Percentiles rank a stretch among this genome's conserved stretches.
phyloP scores from a whole-genome alignment of 2,888 invertebrate genomes.

The Anarsia innoxiella region DNA sequence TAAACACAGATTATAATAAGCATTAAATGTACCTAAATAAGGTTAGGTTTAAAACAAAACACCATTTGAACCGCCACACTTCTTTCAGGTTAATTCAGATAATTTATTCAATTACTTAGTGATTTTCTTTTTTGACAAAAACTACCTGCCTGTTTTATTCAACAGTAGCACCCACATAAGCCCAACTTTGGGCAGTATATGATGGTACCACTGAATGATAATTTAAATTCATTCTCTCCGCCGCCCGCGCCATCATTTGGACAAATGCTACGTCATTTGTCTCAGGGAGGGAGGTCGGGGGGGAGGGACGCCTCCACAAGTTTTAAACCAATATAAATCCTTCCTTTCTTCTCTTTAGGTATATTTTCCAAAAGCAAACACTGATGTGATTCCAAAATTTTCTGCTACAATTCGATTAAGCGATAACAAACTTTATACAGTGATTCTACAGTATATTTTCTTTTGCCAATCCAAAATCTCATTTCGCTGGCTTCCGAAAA shows the following conservation, averaged over 20 bases:
- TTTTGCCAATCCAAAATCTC: constrained; percentile 39
- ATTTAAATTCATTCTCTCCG: constrained; percentile 77
- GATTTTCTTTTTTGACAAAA: too few relatives aligned
- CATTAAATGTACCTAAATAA: too few relatives aligned
- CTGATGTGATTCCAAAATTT: constrained; percentile 61
- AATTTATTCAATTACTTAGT: too few relatives aligned
- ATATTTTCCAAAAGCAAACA: constrained; percentile 32
- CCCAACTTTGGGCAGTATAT: constrained; percentile 59
- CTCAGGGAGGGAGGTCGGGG: constrained; percentile 57
- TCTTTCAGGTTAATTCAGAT: too few relatives aligned
- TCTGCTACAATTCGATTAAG: constrained; percentile 39
- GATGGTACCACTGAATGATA: constrained; percentile 75
- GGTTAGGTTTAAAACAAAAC: too few relatives aligned
- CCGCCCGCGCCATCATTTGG: constrained; percentile 77
- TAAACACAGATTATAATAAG: too few relatives aligned
- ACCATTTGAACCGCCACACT: too few relatives aligned
- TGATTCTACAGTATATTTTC: constrained; percentile 41
- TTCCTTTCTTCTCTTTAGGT: constrained; percentile 26
- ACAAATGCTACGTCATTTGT: constrained; percentile 76
- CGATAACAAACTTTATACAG: constrained; percentile 41
- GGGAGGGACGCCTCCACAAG: constrained; percentile 32
- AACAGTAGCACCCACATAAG: constrained; percentile 36
- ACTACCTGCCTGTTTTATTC: too few relatives aligned
- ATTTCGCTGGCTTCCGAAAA: constrained; percentile 66
- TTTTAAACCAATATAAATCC: background rate